Conservation (phyloP, 2,113 vertebrate genomes). For the Pampusana beccarii region DNA sequence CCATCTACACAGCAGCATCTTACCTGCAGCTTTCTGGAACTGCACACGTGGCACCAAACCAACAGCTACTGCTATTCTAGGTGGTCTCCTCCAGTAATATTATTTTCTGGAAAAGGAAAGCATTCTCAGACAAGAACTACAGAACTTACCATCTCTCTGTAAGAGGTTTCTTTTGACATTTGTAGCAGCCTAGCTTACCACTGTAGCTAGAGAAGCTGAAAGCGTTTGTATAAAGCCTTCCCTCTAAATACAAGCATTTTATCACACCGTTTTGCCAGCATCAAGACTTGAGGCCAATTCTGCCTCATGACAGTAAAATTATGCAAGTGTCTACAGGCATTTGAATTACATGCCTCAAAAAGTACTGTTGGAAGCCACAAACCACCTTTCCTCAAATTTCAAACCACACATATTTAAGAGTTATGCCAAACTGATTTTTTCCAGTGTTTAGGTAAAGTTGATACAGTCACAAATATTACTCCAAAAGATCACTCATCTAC, state of each 20-base stretch:
- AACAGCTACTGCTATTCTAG: not conserved
- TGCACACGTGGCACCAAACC: rapidly evolving
- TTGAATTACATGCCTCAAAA: not conserved
- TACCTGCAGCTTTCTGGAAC: not conserved
- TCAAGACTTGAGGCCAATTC: not conserved
- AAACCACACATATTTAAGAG: not conserved
- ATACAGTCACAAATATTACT: not conserved
- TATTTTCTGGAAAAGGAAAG: not conserved
- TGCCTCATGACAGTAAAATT: not conserved
- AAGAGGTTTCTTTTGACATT: not conserved
- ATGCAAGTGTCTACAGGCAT: not conserved
- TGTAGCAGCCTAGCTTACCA: not conserved
- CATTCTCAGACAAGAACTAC: not conserved
- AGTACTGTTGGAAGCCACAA: not conserved
- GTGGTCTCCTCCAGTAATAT: not conserved
- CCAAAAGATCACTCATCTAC: not conserved
- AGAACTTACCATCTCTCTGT: not conserved
- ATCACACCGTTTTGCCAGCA: not conserved
- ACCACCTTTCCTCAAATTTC: not conserved
- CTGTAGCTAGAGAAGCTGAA: not conserved
- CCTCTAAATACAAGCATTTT: not conserved
- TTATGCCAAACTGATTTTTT: not conserved
- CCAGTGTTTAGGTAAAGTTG: not conserved
- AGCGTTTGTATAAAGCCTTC: not conserved
- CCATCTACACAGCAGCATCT: not conserved